Evolutionary conservation across 2,888 invertebrate genomes (phyloP).

Genomic region (Camponotus fellah): DNA sequence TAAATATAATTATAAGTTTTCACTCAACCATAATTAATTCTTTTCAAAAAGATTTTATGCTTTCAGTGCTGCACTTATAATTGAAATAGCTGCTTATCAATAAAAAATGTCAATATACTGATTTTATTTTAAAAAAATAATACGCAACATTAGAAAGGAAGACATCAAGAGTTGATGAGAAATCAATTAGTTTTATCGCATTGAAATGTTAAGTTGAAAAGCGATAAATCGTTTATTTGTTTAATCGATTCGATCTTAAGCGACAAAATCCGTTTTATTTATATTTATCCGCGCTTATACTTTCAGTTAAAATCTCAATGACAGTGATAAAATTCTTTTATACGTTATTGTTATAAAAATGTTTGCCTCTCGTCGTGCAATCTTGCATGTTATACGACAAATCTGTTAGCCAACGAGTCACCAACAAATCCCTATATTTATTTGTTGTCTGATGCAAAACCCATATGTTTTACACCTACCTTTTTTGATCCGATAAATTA

Average conservation of each 20-base stretch:
- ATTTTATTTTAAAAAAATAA: background rate
- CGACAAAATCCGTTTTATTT: slow-evolving; percentile 8
- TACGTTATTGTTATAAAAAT: slow-evolving; percentile 57
- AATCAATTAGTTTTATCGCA: slow-evolving; percentile 8
- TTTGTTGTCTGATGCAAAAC: slow-evolving; percentile 83
- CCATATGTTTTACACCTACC: slow-evolving; percentile 82
- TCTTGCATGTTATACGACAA: slow-evolving; percentile 67
- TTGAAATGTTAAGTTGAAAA: background rate
- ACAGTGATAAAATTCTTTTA: slow-evolving; percentile 55
- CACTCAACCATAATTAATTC: background rate
- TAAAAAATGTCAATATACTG: background rate
- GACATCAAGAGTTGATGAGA: slow-evolving; percentile 1
- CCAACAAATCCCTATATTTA: slow-evolving; percentile 83
- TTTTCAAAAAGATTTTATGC: background rate
- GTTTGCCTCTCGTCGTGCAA: slow-evolving; percentile 54
- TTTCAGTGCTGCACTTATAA: background rate
- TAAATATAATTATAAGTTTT: background rate
- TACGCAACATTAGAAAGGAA: background rate
- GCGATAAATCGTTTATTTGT: slow-evolving; percentile 5
- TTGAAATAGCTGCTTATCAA: background rate
- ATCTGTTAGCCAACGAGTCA: slow-evolving; percentile 73
- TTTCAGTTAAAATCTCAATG: slow-evolving; percentile 45
- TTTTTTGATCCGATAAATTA: slow-evolving; percentile 85
- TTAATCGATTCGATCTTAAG: slow-evolving; percentile 11
- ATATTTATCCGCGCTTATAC: slow-evolving; percentile 10